Percentiles rank a stretch among this genome's conserved stretches.
Conservation (phyloP, 1,140 invertebrate species). For the Heliothis subflexa region DNA sequence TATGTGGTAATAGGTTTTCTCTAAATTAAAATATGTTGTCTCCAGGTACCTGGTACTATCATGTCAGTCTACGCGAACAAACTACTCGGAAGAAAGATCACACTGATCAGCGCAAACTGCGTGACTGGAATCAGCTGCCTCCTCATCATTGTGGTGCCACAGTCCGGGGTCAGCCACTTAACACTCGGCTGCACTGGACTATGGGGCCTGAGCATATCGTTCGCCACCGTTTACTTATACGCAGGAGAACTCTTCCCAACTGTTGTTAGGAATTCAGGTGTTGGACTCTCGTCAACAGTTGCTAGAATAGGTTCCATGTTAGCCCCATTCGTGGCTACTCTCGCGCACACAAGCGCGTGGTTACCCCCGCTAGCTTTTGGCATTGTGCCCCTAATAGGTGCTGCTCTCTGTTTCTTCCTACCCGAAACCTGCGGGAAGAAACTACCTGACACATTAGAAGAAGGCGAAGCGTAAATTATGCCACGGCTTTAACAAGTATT, state of each 20-base stretch:
- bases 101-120: conserved; percentile 88
- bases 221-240: conserved; percentile 87
- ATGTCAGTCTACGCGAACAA: conserved; percentile 89
- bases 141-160: conserved; percentile 86
- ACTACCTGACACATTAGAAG: conserved; percentile 81
- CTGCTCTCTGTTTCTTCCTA: conserved; percentile 88
- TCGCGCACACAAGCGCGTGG: conserved; percentile 76
- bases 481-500: conserved; percentile 33
- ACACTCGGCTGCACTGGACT: conserved; percentile 88
- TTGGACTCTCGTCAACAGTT: conserved; percentile 87
- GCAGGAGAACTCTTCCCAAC: conserved; percentile 88
- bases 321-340: conserved; percentile 86
- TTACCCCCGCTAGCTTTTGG: conserved; percentile 91
- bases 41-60: conserved; percentile 89
- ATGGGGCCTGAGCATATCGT: conserved; percentile 87
- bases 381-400: conserved; percentile 87
- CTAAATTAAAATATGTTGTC: conserved; percentile 47
- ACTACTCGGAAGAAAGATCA: conserved; percentile 88
- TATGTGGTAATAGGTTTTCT: background rate
- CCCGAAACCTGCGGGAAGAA: conserved; percentile 87
- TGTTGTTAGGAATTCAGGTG: conserved; percentile 86
- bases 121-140: conserved; percentile 89
- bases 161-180: conserved; percentile 73
- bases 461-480: conserved; percentile 72
- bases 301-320: conserved; percentile 87